These are phyloP conservation scores for Candoia aspera DNA, from an alignment of 2,113 vertebrate genomes.

Conservation along the genomic window DNA sequence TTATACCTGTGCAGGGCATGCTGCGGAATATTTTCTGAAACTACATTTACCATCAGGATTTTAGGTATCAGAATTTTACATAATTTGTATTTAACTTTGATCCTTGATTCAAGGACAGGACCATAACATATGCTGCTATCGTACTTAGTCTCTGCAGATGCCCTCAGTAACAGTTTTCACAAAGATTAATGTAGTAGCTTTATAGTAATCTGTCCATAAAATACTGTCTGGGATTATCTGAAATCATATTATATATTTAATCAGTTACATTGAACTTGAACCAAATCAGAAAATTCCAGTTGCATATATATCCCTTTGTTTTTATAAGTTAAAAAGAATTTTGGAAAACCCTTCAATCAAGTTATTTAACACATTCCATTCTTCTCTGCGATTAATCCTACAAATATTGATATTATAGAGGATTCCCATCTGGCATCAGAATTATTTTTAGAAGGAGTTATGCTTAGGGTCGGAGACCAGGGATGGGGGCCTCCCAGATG, in stretches of 20 bases:
- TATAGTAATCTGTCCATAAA: constrained; percentile 64
- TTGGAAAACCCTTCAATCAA: constrained; percentile 12
- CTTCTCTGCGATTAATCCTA: background rate
- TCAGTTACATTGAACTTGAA: constrained; percentile 55
- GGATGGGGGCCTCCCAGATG: too few species aligned
- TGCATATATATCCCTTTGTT: constrained; percentile 12
- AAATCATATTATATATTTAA: constrained; percentile 62
- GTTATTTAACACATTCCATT: constrained; percentile 23
- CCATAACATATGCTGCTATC: constrained; percentile 63
- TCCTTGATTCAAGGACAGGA: constrained; percentile 68
- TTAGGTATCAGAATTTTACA: constrained; percentile 67
- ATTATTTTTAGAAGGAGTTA: background rate
- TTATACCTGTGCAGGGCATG: background rate
- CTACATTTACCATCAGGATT: constrained; percentile 63
- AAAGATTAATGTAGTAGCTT: constrained; percentile 62
- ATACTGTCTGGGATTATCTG: constrained; percentile 34
- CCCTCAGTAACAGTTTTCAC: constrained; percentile 60
- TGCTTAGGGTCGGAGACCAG: background rate
- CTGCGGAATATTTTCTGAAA: constrained; percentile 57
- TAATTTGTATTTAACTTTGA: constrained; percentile 67
- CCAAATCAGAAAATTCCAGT: constrained; percentile 47
- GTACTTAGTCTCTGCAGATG: constrained; percentile 52
- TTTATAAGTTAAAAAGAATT: background rate
- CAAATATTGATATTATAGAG: background rate
- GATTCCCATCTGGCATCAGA: background rate